Base-by-base conservation (phyloP, 2,888 invertebrate genomes). In the Monochamus alternatus region DNA sequence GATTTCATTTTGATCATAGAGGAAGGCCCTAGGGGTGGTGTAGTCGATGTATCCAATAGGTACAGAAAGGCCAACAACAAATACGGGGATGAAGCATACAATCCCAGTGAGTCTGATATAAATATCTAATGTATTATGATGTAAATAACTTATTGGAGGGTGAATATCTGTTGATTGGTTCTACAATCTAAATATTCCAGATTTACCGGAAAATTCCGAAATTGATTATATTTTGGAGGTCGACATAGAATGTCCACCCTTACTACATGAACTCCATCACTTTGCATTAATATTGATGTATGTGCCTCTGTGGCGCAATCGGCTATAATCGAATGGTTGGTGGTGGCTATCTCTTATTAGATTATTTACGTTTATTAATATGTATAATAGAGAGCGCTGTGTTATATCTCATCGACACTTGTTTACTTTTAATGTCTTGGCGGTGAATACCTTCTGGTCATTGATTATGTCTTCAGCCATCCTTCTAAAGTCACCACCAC, bases 1-100 rank as follows among this genome's bases (percentile, higher is more conserved):
- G 62, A 63, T 2, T 12, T 81, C 66, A 65, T 80, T n/a, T 82
- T 85, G 73, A 63, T 83, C 22, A 76, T 83, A 71, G 75, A 74
- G 44, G n/a, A n/a, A n/a, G 84, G 84, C 3, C 81, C 87, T 67
- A 74, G 84, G 38, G 86, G 84, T 3, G 84, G 85, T 9, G 73
- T 87, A 5, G 80, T 80, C 12, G 81, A 85, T 76, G 85, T 85
- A 67, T 77, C 72, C n/a, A 80, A 84, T 65, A 60, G 83, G 31
- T 80, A 83, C 78, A 76, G 82, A 2, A 74, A 74, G 66, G 85
- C 85, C 0, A 86, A 87, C 77, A 83, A 81, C n/a, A n/a, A n/a
- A 75, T 85, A 85, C 71, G 76, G 85, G 74, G 55, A n/a, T 7
- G n/a, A 55, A 5, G 55, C 14, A 5, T 55, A n/a, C 22, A 55